These are phyloP conservation scores for Morone saxatilis DNA, from an alignment of 2,113 vertebrate species.

Conservation along the genomic window DNA sequence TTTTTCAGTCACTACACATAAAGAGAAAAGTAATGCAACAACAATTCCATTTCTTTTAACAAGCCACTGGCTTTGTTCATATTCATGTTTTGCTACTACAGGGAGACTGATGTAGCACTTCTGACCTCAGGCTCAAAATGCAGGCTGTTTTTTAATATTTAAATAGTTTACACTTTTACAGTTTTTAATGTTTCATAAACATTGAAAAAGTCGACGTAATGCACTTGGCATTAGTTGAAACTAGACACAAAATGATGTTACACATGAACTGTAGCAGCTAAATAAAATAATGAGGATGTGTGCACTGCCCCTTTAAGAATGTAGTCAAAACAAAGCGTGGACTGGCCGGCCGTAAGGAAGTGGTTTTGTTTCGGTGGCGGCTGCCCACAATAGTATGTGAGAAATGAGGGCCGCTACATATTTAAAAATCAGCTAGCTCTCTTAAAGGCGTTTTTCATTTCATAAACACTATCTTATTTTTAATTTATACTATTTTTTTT, in stretches of 20 bases:
- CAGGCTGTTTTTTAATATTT: background rate
- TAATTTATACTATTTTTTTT: background rate
- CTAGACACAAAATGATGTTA: background rate
- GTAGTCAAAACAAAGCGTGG: slow-evolving; percentile 82
- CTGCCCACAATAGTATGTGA: slow-evolving; percentile 28
- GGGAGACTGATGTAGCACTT: background rate
- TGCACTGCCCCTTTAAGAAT: slow-evolving; percentile 77
- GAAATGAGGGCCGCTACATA: slow-evolving; percentile 57
- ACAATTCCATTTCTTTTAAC: background rate
- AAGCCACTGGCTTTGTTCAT: background rate
- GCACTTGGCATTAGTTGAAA: background rate
- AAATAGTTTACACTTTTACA: background rate
- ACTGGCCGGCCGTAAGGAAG: slow-evolving; percentile 74
- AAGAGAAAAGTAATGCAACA: background rate
- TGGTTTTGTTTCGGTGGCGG: slow-evolving; percentile 52
- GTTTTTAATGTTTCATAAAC: background rate
- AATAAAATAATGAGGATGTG: background rate
- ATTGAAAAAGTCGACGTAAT: background rate
- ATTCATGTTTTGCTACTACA: background rate
- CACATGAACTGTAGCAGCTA: background rate
- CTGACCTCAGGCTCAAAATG: background rate
- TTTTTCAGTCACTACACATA: background rate
- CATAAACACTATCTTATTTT: background rate
- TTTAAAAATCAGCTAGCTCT: slow-evolving; percentile 36
- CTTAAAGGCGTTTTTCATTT: background rate